phyloP scores from a whole-genome alignment of 2,113 vertebrate genomes.

The Vidua chalybeata region DNA sequence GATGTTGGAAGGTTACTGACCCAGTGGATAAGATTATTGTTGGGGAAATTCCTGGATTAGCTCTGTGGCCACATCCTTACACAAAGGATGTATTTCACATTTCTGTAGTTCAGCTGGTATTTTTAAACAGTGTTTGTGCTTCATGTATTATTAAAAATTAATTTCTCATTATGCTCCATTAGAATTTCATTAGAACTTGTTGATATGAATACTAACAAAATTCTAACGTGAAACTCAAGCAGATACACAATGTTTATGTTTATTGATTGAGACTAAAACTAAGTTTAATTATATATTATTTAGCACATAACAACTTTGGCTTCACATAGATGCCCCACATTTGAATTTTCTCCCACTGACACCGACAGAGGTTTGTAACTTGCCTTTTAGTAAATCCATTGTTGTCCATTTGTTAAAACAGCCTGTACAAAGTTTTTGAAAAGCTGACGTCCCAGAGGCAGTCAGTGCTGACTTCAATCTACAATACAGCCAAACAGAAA shows the following conservation, averaged over 20 bases:
- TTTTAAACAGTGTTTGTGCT: background rate
- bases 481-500: background rate
- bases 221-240: background rate
- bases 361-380: background rate
- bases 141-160: fast-evolving
- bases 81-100: background rate
- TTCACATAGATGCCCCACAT: background rate
- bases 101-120: background rate
- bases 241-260: background rate
- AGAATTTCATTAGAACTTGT: background rate
- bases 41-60: background rate
- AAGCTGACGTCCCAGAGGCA: background rate
- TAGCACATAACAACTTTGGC: background rate
- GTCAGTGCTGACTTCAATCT: background rate
- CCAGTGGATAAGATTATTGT: background rate
- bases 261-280: background rate
- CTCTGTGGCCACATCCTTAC: background rate
- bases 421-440: background rate
- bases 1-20: background rate
- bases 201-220: background rate
- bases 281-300: background rate
- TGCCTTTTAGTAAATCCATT: background rate
- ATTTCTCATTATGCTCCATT: background rate
- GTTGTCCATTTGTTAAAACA: background rate
- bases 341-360: background rate